phyloP scores from a whole-genome alignment of 2,113 vertebrate genomes.

The Piprites chloris region DNA sequence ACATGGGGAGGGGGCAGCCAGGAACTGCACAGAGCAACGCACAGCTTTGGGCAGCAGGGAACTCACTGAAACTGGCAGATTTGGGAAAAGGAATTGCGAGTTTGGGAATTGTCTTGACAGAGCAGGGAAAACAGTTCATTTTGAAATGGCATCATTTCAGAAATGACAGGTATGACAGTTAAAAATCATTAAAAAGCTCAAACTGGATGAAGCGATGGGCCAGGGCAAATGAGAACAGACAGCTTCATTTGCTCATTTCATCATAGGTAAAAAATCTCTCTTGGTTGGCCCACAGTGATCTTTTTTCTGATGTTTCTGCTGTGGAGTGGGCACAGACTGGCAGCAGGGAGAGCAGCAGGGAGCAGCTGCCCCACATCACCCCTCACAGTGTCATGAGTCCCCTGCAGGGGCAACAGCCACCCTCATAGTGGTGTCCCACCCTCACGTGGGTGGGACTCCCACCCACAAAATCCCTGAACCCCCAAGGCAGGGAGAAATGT shows the following conservation, averaged over 20 bases:
- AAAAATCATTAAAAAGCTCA: neutral
- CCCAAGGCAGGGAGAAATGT: neutral
- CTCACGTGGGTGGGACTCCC: neutral
- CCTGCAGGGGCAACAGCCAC: too few species aligned
- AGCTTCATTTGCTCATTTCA: neutral
- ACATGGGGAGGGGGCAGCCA: fast-evolving
- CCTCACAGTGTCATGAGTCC: neutral
- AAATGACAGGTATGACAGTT: neutral
- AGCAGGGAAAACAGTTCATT: neutral
- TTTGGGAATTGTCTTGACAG: neutral
- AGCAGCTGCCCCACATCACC: neutral
- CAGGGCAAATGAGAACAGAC: fast-evolving
- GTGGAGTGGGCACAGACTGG: neutral
- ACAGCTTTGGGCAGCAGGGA: neutral
- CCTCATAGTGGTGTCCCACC: neutral
- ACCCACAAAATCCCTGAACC: neutral
- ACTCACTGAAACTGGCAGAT: fast-evolving
- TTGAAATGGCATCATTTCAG: neutral
- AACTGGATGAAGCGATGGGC: neutral
- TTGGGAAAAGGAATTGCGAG: neutral
- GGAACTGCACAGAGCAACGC: neutral
- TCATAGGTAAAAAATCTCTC: neutral
- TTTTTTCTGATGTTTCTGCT: neutral
- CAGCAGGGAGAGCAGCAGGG: neutral
- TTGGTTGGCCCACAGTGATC: neutral